Percentiles rank a stretch among this genome's conserved stretches.
phyloP scores from a whole-genome alignment of 1,140 invertebrate species.

The Metopolophium dirhodum region DNA sequence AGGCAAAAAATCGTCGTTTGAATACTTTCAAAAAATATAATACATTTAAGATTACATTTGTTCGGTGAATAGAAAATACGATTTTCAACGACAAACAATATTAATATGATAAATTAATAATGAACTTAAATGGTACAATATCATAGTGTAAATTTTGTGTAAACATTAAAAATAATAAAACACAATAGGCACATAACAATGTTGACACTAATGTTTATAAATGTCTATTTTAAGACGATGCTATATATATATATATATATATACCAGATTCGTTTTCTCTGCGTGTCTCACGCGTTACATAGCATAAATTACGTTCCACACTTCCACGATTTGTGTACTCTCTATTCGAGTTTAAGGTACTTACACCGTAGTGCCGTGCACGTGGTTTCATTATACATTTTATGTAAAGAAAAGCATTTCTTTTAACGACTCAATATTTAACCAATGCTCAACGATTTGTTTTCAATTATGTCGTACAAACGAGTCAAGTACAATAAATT shows the following conservation, averaged over 20 bases:
- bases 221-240: neutral
- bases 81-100: neutral
- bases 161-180: constrained; percentile 1
- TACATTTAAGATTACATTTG: neutral
- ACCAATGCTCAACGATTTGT: neutral
- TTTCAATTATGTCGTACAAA: neutral
- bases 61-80: neutral
- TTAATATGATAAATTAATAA: neutral
- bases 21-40: neutral
- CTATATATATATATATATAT: too few relatives aligned
- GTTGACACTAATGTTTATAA: neutral
- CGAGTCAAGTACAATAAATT: neutral
- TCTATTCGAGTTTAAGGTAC: neutral
- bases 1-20: neutral
- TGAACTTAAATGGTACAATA: neutral
- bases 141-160: neutral
- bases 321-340: neutral
- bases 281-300: neutral
- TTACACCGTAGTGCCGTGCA: neutral
- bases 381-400: neutral
- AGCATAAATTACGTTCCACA: constrained; percentile 1
- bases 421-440: neutral
- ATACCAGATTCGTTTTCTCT: neutral
- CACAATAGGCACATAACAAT: neutral
- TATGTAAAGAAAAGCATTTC: neutral